Conservation (phyloP, 2,797 vertebrate species). For the Propithecus deckenii region DNA sequence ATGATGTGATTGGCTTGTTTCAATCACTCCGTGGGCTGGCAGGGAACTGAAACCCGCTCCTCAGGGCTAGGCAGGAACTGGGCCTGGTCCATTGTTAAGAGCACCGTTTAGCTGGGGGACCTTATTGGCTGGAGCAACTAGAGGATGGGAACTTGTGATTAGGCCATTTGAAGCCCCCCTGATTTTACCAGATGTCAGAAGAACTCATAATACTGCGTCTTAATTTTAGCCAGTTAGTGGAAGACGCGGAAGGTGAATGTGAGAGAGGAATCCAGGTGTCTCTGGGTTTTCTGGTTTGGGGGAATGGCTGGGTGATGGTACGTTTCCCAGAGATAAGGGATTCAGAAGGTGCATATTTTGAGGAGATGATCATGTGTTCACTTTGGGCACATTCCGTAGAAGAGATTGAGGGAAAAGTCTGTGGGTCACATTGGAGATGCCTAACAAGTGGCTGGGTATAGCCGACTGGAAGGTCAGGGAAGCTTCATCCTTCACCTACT, state of each 20-base stretch:
- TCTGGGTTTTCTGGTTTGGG: not conserved
- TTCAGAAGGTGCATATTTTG: not conserved
- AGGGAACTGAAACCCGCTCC: not conserved
- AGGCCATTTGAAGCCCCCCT: not conserved
- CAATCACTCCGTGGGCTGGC: not conserved
- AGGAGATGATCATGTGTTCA: not conserved
- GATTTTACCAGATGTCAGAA: not conserved
- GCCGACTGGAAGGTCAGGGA: too few species aligned
- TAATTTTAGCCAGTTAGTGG: not conserved
- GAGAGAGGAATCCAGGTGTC: not conserved
- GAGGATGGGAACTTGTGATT: too few species aligned
- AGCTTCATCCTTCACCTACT: not conserved
- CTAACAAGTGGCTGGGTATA: not conserved
- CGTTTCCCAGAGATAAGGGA: not conserved
- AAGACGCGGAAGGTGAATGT: not conserved
- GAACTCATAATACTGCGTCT: not conserved
- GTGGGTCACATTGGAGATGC: not conserved
- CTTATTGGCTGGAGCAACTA: not conserved
- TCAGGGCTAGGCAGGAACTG: not conserved
- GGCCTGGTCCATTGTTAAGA: not conserved
- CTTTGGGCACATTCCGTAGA: fast-evolving
- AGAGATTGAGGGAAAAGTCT: not conserved
- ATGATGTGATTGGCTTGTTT: not conserved
- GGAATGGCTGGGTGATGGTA: not conserved
- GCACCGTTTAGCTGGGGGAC: fast-evolving